These are phyloP conservation scores for Enteromius treurensis DNA, from an alignment of 2,797 vertebrate genomes.

Conservation along the genomic window DNA sequence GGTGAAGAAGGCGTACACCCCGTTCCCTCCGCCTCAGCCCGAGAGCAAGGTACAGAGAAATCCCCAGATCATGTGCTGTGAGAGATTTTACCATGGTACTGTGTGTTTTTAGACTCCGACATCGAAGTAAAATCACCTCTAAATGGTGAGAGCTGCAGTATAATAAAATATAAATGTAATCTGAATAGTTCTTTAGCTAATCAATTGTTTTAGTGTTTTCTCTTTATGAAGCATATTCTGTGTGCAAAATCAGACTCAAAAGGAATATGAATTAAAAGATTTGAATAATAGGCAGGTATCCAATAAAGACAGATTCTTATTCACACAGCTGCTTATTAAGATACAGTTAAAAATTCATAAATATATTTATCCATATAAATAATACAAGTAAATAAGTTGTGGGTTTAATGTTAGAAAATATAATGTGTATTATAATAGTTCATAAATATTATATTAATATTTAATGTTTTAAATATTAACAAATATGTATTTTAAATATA, in stretches of 20 bases:
- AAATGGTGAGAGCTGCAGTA: not conserved
- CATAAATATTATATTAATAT: not conserved
- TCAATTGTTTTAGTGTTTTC: not conserved
- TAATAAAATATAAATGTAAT: not conserved
- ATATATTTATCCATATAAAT: not conserved
- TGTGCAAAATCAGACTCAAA: not conserved
- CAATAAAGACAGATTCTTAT: not conserved
- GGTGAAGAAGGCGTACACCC: slow-evolving; percentile 91
- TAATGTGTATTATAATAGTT: not conserved
- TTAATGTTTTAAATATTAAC: not conserved
- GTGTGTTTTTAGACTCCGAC: not conserved
- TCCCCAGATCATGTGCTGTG: not conserved
- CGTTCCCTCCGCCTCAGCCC: slow-evolving; percentile 91
- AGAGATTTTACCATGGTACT: not conserved
- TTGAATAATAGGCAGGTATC: not conserved
- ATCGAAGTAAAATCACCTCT: not conserved
- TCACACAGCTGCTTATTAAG: not conserved
- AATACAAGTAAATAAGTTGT: not conserved
- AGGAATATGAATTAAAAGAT: not conserved
- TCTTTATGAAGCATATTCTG: not conserved
- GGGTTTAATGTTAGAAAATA: not conserved
- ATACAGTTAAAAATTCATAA: too few relatives aligned
- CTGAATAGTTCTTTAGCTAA: not conserved
- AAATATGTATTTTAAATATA: too few relatives aligned
- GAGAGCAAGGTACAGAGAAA: slow-evolving; percentile 86